Evolutionary conservation across 2,113 vertebrate genomes (phyloP).

Genomic region (Centropus bengalensis): DNA sequence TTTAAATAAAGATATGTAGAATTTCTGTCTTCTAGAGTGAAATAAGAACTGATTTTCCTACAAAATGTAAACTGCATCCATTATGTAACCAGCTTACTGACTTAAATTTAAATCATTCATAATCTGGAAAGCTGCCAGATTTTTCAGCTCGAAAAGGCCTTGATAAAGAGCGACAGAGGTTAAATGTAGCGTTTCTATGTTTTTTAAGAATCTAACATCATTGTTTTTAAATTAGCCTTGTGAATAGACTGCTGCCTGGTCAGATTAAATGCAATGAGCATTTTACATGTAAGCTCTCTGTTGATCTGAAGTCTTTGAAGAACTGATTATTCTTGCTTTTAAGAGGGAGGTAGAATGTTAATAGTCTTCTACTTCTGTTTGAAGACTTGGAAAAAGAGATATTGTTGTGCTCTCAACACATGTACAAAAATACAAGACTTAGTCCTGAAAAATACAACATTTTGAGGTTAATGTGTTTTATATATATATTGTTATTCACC

Average conservation of each 20-base stretch:
- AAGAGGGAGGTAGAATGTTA: not conserved
- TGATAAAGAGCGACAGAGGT: not conserved
- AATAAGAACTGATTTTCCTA: not conserved
- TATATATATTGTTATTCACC: accelerated
- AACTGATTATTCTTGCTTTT: not conserved
- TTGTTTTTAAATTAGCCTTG: not conserved
- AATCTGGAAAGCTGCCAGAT: constrained; percentile 5
- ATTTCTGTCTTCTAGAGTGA: not conserved
- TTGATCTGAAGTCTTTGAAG: not conserved
- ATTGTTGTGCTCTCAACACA: not conserved
- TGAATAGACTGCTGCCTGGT: not conserved
- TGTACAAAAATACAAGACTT: not conserved
- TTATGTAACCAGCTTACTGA: constrained; percentile 26
- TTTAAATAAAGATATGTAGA: not conserved
- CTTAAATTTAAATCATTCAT: constrained; percentile 5
- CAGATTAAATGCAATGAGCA: not conserved
- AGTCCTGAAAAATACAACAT: accelerated
- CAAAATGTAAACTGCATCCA: not conserved
- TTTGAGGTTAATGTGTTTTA: not conserved
- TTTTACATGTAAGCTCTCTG: not conserved
- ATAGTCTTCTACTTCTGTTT: not conserved
- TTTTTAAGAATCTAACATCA: not conserved
- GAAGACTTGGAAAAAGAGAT: not conserved
- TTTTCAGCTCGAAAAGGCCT: not conserved
- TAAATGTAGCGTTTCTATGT: not conserved